Base-by-base conservation (phyloP, 2,113 vertebrate genomes). In the Manacus vitellinus region DNA sequence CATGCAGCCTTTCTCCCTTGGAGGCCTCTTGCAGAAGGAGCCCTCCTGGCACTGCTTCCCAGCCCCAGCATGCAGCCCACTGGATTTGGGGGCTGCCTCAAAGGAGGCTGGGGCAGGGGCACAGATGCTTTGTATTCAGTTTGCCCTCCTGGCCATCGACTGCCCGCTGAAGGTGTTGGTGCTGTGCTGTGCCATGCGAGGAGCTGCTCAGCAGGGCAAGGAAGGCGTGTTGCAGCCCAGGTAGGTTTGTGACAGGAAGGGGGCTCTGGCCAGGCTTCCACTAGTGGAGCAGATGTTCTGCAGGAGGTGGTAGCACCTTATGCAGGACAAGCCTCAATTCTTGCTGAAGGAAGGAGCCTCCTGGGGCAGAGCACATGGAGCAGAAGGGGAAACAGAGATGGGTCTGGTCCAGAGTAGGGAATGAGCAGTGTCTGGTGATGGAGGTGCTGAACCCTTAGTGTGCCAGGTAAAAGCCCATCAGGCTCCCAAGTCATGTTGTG, bases 141-240 rank as follows among this genome's bases (percentile, higher is more conserved):
- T 14, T 52, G 37, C 24, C n/a, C 65, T 49, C 55, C 1, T 0
- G 86, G 74, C 59, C 21, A 23, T 14, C 8, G 5, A 3, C 66
- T 72, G 88, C 58, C 51, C 31, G 22, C 89, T 4, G 31, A 19
- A 51, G 55, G 4, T 12, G 51, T 0, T 17, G 31, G 35, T 35
- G 1, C 70, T 0, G 14, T 10, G 54, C 33, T n/a, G 58, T 37
- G 67, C 73, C 2, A 1, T 8, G 65, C 31, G 7, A 28, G 27
- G 49, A 62, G 63, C 44, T 46, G 78, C 88, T 58, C 51, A 15
- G 41, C 28, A 19, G 61, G 61, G 72, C 43, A 9, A 1, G 1
- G n/a, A 24, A 15, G 72, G 11, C 23, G 39, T 46, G 68, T 10
- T n/a, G 31, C 12, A n/a, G 0, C 8, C 10, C 43, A 4, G 33